Evolutionary conservation across 1,140 invertebrate genomes (phyloP).

Genomic region (silkworm (Bombyx mori)): ASM3026992v2 NC_085123.1:13627501-13628000

Average conservation of each 20-base stretch:
- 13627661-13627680: too few species aligned
- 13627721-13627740: conserved; percentile 51
- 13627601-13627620: conserved; percentile 1
- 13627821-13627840: too few species aligned
- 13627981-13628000: too few species aligned
- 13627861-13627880: too few species aligned
- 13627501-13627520: not conserved
- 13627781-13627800: conserved; percentile 68
- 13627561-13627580: not conserved
- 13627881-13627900: not conserved
- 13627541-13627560: not conserved
- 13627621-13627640: conserved; percentile 10
- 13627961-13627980: too few species aligned
- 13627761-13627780: conserved; percentile 69
- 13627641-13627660: too few species aligned
- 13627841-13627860: too few species aligned
- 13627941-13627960: too few species aligned
- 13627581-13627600: not conserved
- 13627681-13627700: too few species aligned
- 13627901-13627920: too few species aligned
- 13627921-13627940: too few species aligned
- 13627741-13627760: conserved; percentile 64
- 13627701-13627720: not conserved
- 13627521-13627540: not conserved
- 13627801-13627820: conserved; percentile 55